Evolutionary conservation across 2,888 invertebrate species (phyloP).

Genomic region (Cryptocephalus moraei): DNA sequence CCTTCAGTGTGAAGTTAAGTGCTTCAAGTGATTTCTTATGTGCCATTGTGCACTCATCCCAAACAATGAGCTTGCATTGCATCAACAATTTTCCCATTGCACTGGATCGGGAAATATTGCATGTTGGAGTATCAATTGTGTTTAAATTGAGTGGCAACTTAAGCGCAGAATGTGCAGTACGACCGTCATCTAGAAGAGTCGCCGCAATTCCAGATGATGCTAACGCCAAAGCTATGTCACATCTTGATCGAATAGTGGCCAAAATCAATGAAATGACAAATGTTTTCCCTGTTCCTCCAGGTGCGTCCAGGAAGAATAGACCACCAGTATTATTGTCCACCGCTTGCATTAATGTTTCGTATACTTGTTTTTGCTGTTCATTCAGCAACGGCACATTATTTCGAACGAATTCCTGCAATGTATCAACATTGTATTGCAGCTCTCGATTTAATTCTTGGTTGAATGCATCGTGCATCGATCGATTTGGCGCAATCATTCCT

Average conservation of each 20-base stretch:
- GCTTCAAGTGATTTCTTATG: background rate
- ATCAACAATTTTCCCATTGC: background rate
- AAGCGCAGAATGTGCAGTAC: conserved; percentile 32
- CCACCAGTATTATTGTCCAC: conserved; percentile 10
- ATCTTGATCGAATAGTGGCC: conserved; percentile 24
- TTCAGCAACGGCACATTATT: conserved; percentile 1
- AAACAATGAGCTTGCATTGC: background rate
- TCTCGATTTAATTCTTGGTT: background rate
- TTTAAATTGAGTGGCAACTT: conserved; percentile 29
- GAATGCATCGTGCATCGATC: background rate
- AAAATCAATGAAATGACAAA: conserved; percentile 32
- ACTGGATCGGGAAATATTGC: conserved; percentile 18
- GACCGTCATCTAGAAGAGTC: conserved; percentile 29
- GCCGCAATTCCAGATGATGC: conserved; percentile 36
- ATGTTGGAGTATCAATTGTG: conserved; percentile 20
- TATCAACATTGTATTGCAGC: background rate
- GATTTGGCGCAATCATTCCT: conserved; percentile 1
- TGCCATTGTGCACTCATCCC: conserved; percentile 1
- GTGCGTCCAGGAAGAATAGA: conserved; percentile 1
- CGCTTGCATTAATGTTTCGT: conserved; percentile 1
- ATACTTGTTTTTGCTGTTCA: conserved; percentile 2
- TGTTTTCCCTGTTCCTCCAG: conserved; percentile 20
- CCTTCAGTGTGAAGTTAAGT: background rate
- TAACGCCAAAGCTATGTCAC: conserved; percentile 17
- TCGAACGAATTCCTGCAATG: conserved; percentile 3